Conservation (phyloP, 2,888 invertebrate genomes). For the Cataglyphis altisquamis region DNA sequence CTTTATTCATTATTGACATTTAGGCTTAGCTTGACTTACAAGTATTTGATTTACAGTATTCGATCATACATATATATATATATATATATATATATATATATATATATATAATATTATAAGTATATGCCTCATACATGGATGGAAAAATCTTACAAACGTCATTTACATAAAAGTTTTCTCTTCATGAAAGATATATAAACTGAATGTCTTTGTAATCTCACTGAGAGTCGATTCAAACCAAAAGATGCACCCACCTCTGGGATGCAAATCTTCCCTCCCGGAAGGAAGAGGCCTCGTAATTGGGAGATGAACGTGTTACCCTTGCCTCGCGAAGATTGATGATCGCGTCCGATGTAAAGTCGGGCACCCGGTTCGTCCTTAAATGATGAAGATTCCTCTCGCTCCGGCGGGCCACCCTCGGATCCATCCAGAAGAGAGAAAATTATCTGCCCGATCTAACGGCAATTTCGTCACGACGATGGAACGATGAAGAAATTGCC, state of each 20-base stretch:
- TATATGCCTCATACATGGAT: neutral
- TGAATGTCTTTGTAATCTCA: conserved; percentile 34
- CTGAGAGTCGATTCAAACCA: conserved; percentile 62
- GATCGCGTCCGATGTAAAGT: conserved; percentile 64
- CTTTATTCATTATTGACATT: neutral
- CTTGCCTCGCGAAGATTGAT: conserved; percentile 72
- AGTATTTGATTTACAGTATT: neutral
- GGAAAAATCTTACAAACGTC: neutral
- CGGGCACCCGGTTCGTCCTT: conserved; percentile 47
- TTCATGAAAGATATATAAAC: conserved; percentile 21
- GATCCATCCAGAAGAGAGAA: conserved; percentile 63
- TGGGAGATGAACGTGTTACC: conserved; percentile 76
- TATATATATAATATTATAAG: neutral
- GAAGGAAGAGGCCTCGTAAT: conserved; percentile 71
- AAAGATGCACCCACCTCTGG: conserved; percentile 43
- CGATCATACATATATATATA: neutral
- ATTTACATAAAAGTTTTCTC: conserved; percentile 6
- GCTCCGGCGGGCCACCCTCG: conserved; percentile 55
- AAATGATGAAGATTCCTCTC: conserved; percentile 66
- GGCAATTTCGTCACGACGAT: conserved; percentile 54
- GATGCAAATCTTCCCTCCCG: conserved; percentile 70
- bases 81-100: no score
- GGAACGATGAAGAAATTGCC: conserved; percentile 31
- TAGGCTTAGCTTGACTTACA: neutral
- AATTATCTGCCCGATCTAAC: conserved; percentile 73